Evolutionary conservation across 2,888 invertebrate genomes (phyloP).

Genomic region (Phragmatobia fuliginosa): DNA sequence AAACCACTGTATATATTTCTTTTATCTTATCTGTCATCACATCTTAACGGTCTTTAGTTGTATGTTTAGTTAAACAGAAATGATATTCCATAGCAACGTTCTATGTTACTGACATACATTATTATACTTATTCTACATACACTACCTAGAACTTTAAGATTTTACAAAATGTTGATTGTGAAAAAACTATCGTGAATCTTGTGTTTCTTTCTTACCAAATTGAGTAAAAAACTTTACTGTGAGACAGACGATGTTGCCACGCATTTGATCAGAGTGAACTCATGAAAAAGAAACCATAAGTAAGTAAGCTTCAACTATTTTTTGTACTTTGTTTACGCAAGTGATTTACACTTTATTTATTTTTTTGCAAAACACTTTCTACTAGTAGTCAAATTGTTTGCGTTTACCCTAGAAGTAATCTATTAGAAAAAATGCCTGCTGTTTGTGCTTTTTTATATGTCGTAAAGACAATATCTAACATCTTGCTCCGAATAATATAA

Average conservation of each 20-base stretch:
- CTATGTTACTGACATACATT: neutral
- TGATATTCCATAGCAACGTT: neutral
- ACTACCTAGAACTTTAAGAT: neutral
- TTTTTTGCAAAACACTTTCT: too few species aligned
- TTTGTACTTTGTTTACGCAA: too few species aligned
- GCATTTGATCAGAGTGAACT: too few species aligned
- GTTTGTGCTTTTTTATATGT: neutral
- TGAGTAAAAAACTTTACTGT: too few species aligned
- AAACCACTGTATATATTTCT: slow-evolving; percentile 47
- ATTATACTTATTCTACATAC: neutral
- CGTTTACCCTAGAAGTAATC: neutral
- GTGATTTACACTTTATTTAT: too few species aligned
- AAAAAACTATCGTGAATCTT: too few species aligned
- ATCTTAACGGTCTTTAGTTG: slow-evolving; percentile 24
- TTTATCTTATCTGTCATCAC: slow-evolving; percentile 42
- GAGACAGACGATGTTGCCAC: too few species aligned
- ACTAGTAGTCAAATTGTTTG: too few species aligned
- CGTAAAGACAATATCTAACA: neutral
- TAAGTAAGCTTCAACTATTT: too few species aligned
- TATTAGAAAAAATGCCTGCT: neutral
- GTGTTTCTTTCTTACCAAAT: too few species aligned
- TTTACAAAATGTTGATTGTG: neutral
- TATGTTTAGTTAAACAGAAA: slow-evolving; percentile 24
- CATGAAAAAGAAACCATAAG: too few species aligned
- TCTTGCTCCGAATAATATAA: neutral